A percentile compares a stretch with the other conserved stretches of the same genome.
These are phyloP conservation scores for Cloeon dipterum DNA, from an alignment of 2,888 invertebrate species.

Conservation along the genomic window DNA sequence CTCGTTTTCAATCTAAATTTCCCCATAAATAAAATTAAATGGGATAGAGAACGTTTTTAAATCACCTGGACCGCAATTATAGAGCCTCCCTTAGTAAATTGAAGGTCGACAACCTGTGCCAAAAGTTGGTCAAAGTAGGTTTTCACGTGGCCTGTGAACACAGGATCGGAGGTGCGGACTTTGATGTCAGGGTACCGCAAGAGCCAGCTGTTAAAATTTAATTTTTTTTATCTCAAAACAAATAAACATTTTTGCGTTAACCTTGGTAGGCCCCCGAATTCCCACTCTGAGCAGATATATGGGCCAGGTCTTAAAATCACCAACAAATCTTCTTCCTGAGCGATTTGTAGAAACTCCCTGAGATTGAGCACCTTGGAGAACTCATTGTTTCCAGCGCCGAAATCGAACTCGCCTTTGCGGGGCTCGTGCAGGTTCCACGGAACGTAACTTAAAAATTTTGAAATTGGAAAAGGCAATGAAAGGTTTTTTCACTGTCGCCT, in stretches of 20 bases:
- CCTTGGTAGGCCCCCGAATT: conserved; percentile 20
- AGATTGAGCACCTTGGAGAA: conserved; percentile 15
- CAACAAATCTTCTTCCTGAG: conserved; percentile 22
- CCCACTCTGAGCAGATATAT: conserved; percentile 31
- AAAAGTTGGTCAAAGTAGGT: conserved; percentile 19
- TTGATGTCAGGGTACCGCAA: conserved; percentile 21
- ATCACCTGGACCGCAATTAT: conserved; percentile 22
- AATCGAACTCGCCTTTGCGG: conserved; percentile 15
- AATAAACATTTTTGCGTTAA: too few species aligned
- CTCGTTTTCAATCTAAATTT: conserved; percentile 5
- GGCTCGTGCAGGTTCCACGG: conserved; percentile 22
- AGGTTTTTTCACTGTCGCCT: conserved; percentile 10
- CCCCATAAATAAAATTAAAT: not conserved
- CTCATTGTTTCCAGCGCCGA: conserved; percentile 14
- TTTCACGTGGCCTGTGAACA: conserved; percentile 18
- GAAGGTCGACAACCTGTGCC: conserved; percentile 18
- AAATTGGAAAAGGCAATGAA: not conserved
- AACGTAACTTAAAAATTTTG: conserved; percentile 12
- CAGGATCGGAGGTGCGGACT: conserved; percentile 19
- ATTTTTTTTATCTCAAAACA: not conserved
- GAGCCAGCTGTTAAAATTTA: conserved; percentile 17
- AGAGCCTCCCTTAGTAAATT: conserved; percentile 22
- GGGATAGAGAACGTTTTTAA: too few species aligned
- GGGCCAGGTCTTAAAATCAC: conserved; percentile 27
- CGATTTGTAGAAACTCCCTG: conserved; percentile 18